Conservation (phyloP, 1,140 invertebrate species). For the Drosophila serrata region DNA sequence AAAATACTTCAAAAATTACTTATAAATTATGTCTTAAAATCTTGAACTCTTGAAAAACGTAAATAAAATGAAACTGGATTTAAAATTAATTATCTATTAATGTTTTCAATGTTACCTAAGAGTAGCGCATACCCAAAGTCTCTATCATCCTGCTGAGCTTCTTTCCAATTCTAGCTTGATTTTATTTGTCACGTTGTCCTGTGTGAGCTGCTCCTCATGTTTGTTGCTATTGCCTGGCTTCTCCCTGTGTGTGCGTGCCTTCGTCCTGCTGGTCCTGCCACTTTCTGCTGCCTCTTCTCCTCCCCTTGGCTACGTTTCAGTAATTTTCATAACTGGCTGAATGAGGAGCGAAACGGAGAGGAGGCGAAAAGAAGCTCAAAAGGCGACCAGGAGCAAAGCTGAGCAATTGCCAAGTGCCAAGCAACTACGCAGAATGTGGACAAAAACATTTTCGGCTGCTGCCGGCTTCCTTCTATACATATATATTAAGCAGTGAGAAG, state of each 20-base stretch:
- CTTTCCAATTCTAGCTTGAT: conserved; percentile 33
- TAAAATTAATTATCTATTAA: background rate
- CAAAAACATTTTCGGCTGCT: conserved; percentile 74
- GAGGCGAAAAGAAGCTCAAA: conserved; percentile 23
- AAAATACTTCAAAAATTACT: too few species aligned
- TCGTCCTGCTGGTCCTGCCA: conserved; percentile 29
- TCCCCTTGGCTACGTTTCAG: conserved; percentile 73
- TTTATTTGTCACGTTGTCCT: conserved; percentile 76
- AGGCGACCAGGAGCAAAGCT: conserved; percentile 35
- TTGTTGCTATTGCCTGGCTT: conserved; percentile 24
- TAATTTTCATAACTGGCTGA: conserved; percentile 79
- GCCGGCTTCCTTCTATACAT: conserved; percentile 6
- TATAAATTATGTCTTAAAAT: too few species aligned
- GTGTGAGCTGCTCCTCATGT: conserved; percentile 40
- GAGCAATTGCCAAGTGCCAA: conserved; percentile 69
- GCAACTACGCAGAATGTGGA: conserved; percentile 57
- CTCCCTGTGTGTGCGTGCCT: conserved; percentile 47
- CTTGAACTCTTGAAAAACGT: too few species aligned
- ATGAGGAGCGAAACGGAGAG: conserved; percentile 18
- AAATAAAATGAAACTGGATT: background rate
- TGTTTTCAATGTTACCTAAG: background rate
- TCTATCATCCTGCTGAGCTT: conserved; percentile 1
- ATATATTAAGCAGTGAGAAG: conserved; percentile 40
- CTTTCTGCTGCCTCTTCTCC: background rate
- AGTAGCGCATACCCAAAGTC: conserved; percentile 38